Evolutionary conservation across 2,113 vertebrate species (phyloP).

Genomic region (Clarias macrocephalus): DNA sequence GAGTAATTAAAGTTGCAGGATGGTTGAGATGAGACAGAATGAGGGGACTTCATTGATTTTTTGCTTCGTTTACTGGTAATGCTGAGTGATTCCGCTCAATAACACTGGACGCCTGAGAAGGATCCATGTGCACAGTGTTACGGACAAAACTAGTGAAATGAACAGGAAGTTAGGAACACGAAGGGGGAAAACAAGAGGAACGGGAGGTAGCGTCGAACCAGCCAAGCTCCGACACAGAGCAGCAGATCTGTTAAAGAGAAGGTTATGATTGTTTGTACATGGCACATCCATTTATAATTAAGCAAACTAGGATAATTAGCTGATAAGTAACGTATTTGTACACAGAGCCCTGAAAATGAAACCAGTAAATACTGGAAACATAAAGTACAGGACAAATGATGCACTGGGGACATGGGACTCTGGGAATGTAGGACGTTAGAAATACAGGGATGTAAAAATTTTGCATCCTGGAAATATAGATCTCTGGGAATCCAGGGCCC

Average conservation of each 20-base stretch:
- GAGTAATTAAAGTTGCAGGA: conserved; percentile 56
- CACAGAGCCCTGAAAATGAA: not conserved
- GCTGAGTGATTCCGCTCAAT: conserved; percentile 23
- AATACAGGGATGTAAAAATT: not conserved
- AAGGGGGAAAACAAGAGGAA: not conserved
- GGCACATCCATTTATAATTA: not conserved
- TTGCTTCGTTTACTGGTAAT: not conserved
- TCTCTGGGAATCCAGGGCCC: not conserved
- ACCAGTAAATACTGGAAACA: not conserved
- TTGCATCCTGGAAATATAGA: not conserved
- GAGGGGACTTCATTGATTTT: conserved; percentile 25
- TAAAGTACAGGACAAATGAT: not conserved
- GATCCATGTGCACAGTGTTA: not conserved
- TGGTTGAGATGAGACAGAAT: conserved; percentile 44
- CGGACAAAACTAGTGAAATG: not conserved
- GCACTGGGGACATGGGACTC: not conserved
- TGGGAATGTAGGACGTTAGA: not conserved
- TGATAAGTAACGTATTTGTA: not conserved
- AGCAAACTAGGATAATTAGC: not conserved
- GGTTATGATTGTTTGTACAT: not conserved
- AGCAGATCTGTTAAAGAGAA: not conserved
- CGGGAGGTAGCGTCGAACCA: not conserved
- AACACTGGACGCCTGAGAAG: not conserved
- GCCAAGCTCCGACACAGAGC: not conserved
- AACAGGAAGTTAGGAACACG: not conserved